Evolutionary conservation across 1,140 invertebrate genomes (phyloP).

Genomic region (Dreissena polymorpha): DNA sequence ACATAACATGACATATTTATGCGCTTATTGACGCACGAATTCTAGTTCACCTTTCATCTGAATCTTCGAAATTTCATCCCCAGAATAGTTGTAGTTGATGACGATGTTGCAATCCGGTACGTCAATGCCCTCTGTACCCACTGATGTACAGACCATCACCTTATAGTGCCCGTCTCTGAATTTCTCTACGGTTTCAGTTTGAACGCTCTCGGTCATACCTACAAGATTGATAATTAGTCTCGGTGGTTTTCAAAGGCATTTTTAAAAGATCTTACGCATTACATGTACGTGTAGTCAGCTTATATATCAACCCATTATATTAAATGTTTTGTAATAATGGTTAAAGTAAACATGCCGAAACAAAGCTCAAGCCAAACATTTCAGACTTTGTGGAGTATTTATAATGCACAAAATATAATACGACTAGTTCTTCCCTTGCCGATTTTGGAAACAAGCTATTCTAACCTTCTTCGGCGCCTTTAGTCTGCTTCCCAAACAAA

Average conservation of each 20-base stretch:
- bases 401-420: too few species aligned
- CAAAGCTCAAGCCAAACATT: too few species aligned
- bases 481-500: neutral
- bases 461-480: neutral
- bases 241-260: neutral
- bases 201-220: conserved; percentile 62
- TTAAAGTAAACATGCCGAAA: neutral
- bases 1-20: too few species aligned
- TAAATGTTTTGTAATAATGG: neutral
- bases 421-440: too few species aligned
- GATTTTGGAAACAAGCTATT: neutral
- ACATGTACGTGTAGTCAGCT: neutral
- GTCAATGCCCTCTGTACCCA: conserved; percentile 79
- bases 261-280: neutral
- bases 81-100: conserved; percentile 77
- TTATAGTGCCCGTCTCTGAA: conserved; percentile 56
- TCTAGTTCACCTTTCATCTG: conserved; percentile 73
- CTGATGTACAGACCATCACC: conserved; percentile 73
- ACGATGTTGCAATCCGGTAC: conserved; percentile 77
- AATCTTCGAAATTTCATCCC: conserved; percentile 77
- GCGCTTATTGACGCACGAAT: too few species aligned
- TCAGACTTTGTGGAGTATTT: too few species aligned
- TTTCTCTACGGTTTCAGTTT: conserved; percentile 50
- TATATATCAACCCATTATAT: neutral
- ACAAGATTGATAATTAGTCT: neutral